phyloP scores from a whole-genome alignment of 2,113 vertebrate genomes.

The Nothoprocta pentlandii region DNA sequence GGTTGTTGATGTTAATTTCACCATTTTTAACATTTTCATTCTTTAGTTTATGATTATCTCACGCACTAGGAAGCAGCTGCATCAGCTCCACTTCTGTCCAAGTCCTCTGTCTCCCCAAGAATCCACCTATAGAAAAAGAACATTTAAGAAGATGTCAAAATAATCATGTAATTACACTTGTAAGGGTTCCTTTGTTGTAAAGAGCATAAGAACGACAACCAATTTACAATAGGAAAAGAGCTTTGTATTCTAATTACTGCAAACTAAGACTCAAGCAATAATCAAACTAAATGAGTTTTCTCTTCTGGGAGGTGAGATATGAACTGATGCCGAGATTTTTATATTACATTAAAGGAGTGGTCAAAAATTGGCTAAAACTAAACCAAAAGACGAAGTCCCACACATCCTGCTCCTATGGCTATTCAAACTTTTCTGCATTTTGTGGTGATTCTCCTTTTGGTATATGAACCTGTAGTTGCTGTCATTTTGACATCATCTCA shows the following conservation, averaged over 20 bases:
- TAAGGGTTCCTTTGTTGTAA: not conserved
- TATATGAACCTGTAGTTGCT: not conserved
- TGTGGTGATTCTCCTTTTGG: not conserved
- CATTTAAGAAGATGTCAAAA: constrained; percentile 26
- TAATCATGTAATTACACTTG: not conserved
- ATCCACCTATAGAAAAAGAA: not conserved
- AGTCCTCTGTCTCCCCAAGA: not conserved
- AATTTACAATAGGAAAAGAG: constrained; percentile 11
- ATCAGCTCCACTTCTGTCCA: not conserved
- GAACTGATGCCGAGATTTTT: not conserved
- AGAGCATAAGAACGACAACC: not conserved
- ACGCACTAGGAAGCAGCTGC: not conserved
- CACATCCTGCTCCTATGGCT: not conserved
- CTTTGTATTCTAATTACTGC: constrained; percentile 28
- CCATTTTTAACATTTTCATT: not conserved
- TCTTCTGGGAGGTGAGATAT: not conserved
- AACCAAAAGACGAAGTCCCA: not conserved
- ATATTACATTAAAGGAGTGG: not conserved
- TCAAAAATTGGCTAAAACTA: not conserved
- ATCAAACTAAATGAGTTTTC: constrained; percentile 11
- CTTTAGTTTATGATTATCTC: not conserved
- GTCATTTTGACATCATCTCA: not conserved
- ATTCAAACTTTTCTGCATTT: not conserved
- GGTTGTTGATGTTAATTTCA: not conserved
- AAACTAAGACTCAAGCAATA: constrained; percentile 19